phyloP scores from a whole-genome alignment of 2,888 invertebrate species.

The Anoplius nigerrimus region DNA sequence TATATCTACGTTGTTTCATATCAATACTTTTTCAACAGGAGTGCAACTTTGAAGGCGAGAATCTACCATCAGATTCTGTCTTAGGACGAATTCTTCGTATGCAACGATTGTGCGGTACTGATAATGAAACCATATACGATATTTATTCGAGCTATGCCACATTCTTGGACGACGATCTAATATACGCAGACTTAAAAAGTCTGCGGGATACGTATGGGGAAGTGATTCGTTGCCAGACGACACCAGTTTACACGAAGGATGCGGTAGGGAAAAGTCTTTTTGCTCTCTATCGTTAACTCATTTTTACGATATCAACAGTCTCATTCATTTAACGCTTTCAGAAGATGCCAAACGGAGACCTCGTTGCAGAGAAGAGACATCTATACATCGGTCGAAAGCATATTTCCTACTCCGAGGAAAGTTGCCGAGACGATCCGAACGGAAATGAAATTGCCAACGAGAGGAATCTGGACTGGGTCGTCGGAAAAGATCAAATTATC shows the following conservation, averaged over 20 bases:
- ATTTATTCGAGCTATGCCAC: slow-evolving; percentile 60
- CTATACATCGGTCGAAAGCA: neutral
- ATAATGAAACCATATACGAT: slow-evolving; percentile 71
- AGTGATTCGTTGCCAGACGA: too few species aligned
- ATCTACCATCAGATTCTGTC: slow-evolving; percentile 77
- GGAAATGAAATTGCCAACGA: slow-evolving; percentile 3
- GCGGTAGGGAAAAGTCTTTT: neutral
- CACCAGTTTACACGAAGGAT: too few species aligned
- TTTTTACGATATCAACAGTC: neutral
- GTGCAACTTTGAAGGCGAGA: slow-evolving; percentile 32
- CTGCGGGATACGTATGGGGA: neutral
- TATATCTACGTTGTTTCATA: too few species aligned
- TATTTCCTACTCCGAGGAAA: neutral
- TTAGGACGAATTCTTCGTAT: slow-evolving; percentile 79
- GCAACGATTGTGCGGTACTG: slow-evolving; percentile 75
- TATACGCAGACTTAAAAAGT: slow-evolving; percentile 58
- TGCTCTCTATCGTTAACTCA: neutral
- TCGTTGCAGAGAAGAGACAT: neutral
- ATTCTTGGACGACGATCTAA: slow-evolving; percentile 59
- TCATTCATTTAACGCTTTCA: neutral
- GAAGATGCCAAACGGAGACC: neutral
- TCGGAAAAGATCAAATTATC: neutral
- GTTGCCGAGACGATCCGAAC: neutral
- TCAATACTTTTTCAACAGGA: slow-evolving; percentile 16
- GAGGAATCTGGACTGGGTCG: neutral